A percentile compares a stretch with the other conserved stretches of the same genome.
phyloP scores from a whole-genome alignment of 2,113 vertebrate genomes.

The Toxostoma redivivum region DNA sequence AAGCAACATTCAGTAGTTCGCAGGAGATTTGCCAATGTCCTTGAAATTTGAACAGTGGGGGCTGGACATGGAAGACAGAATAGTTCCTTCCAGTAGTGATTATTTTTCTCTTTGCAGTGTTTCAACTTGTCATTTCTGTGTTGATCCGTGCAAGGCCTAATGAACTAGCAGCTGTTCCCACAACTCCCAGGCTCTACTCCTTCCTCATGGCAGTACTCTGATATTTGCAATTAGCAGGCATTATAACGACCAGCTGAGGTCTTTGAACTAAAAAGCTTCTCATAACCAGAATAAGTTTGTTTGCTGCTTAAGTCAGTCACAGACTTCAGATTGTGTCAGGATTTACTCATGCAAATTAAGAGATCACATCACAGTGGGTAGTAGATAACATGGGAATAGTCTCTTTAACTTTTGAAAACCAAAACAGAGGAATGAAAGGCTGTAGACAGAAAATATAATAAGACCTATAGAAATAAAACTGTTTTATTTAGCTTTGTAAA shows the following conservation, averaged over 20 bases:
- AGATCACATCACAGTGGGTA: neutral
- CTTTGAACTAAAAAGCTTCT: neutral
- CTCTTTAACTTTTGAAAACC: neutral
- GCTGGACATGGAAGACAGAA: neutral
- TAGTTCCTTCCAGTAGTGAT: neutral
- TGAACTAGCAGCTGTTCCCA: neutral
- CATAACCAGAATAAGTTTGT: neutral
- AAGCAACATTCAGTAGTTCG: neutral
- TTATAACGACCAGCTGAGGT: neutral
- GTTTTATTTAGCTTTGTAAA: neutral
- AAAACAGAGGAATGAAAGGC: neutral
- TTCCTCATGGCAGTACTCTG: rapidly evolving
- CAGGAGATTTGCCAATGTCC: neutral
- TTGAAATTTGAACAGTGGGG: neutral
- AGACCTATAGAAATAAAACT: neutral
- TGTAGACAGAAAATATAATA: neutral
- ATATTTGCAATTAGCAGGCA: neutral
- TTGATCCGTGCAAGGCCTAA: neutral
- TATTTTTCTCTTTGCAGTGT: neutral
- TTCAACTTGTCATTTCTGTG: neutral
- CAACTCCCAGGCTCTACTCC: neutral
- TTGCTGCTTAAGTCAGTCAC: neutral
- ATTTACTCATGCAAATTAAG: conserved; percentile 2
- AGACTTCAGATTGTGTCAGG: neutral
- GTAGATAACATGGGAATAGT: neutral